Percentiles rank a stretch among this genome's conserved stretches.
These are phyloP conservation scores for Ursus arctos DNA, from an alignment of 2,113 vertebrate species.

Conservation along the genomic window DNA sequence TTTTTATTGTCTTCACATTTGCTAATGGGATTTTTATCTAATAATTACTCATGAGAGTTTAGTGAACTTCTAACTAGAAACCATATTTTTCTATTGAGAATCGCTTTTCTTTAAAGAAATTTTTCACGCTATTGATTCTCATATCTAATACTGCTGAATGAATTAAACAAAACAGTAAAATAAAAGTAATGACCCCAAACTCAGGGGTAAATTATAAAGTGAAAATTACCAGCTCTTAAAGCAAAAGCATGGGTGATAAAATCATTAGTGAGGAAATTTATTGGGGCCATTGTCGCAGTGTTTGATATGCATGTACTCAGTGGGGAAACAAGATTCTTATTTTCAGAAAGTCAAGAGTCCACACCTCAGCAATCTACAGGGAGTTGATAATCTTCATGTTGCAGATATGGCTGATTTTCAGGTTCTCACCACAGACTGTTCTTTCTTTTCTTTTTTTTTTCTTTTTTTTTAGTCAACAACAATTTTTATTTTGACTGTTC, in stretches of 20 bases:
- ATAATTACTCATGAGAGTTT: slow-evolving; percentile 61
- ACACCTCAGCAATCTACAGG: not conserved
- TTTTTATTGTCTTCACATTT: slow-evolving; percentile 63
- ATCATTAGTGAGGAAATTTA: not conserved
- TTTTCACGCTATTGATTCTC: slow-evolving; percentile 53
- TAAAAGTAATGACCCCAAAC: slow-evolving; percentile 50
- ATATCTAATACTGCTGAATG: slow-evolving; percentile 70
- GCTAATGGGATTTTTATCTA: slow-evolving; percentile 61
- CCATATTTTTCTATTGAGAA: slow-evolving; percentile 58
- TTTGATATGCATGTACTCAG: not conserved
- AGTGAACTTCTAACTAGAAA: slow-evolving; percentile 64
- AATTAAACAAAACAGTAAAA: slow-evolving; percentile 70
- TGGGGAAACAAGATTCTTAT: not conserved
- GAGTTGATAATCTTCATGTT: not conserved
- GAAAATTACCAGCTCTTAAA: slow-evolving; percentile 42
- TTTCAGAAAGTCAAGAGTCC: not conserved
- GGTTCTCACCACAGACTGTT: not conserved
- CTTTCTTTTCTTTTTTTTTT: not conserved
- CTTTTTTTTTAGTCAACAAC: too few relatives aligned
- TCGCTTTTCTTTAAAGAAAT: slow-evolving; percentile 71
- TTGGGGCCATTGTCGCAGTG: not conserved
- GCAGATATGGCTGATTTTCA: not conserved
- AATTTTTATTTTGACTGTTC: too few relatives aligned
- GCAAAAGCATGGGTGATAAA: not conserved
- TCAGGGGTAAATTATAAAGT: slow-evolving; percentile 59